These are phyloP conservation scores for Plebejus melissa DNA, from an alignment of 2,888 invertebrate species.

Conservation along the genomic window DNA sequence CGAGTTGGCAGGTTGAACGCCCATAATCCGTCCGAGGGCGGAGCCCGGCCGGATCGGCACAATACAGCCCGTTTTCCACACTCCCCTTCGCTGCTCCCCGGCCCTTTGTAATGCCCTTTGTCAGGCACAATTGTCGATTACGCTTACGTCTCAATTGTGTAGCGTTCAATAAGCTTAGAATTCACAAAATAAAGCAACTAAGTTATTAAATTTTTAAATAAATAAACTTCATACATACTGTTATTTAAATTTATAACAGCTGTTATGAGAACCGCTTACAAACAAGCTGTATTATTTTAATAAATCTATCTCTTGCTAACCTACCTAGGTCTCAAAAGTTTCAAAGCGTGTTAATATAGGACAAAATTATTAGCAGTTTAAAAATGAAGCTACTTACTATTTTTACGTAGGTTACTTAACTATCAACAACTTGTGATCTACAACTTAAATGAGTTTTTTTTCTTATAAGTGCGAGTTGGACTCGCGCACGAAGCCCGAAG, in stretches of 20 bases:
- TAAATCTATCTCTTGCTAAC: neutral
- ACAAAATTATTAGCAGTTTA: no score
- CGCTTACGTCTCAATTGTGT: slow-evolving; percentile 38
- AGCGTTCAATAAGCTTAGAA: slow-evolving; percentile 30
- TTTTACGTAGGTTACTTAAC: no score
- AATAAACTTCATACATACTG: neutral
- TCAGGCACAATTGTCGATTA: slow-evolving; percentile 50
- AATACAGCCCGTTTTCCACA: slow-evolving; percentile 45
- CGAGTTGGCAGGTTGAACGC: slow-evolving; percentile 42
- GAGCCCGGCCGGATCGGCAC: slow-evolving; percentile 42
- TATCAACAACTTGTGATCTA: no score
- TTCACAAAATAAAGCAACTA: slow-evolving; percentile 12
- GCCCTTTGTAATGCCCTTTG: slow-evolving; percentile 55
- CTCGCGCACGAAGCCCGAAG: no score
- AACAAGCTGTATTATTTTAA: neutral
- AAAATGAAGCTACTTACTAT: no score
- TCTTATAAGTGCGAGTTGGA: no score
- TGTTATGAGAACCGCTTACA: neutral
- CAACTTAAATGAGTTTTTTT: no score
- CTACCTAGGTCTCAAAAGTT: neutral
- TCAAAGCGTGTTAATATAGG: no score
- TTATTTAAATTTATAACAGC: neutral
- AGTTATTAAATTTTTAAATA: slow-evolving; percentile 3
- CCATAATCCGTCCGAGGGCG: slow-evolving; percentile 45
- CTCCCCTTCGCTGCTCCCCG: slow-evolving; percentile 47